Percentiles rank a stretch among this genome's conserved stretches.
phyloP scores from a whole-genome alignment of 2,888 invertebrate species.

The Cryptops parisi region DNA sequence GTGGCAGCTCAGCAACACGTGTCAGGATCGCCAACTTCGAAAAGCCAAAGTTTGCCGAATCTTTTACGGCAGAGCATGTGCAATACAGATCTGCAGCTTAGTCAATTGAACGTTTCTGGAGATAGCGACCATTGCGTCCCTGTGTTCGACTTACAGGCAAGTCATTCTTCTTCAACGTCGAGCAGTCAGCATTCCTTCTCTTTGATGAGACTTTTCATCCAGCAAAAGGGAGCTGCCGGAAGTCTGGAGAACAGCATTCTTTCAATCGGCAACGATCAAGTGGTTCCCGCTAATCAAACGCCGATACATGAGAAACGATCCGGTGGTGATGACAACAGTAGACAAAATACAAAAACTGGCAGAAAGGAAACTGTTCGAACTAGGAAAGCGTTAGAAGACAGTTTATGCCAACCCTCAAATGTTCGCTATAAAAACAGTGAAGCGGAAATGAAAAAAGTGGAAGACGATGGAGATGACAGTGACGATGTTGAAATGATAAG shows the following conservation, averaged over 20 bases:
- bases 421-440: background rate
- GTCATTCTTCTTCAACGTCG: conserved; percentile 20
- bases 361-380: background rate
- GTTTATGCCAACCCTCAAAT: background rate
- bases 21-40: conserved; percentile 7
- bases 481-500: conserved; percentile 7
- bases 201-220: conserved; percentile 74
- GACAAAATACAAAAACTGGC: background rate
- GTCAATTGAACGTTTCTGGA: conserved; percentile 16
- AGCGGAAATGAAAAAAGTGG: background rate
- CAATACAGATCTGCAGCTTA: conserved; percentile 9
- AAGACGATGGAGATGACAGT: background rate
- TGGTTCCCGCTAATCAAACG: background rate
- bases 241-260: background rate
- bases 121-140: conserved; percentile 22
- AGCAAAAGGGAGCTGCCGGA: conserved; percentile 48
- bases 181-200: conserved; percentile 44
- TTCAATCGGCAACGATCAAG: background rate
- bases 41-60: conserved; percentile 23
- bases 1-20: conserved; percentile 29
- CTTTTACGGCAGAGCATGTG: conserved; percentile 19
- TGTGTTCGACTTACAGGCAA: conserved; percentile 28
- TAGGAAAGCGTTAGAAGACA: background rate
- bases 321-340: background rate
- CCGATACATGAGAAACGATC: background rate